Evolutionary conservation across 2,797 vertebrate species (phyloP).

Genomic region (Urosaurus nigricauda): DNA sequence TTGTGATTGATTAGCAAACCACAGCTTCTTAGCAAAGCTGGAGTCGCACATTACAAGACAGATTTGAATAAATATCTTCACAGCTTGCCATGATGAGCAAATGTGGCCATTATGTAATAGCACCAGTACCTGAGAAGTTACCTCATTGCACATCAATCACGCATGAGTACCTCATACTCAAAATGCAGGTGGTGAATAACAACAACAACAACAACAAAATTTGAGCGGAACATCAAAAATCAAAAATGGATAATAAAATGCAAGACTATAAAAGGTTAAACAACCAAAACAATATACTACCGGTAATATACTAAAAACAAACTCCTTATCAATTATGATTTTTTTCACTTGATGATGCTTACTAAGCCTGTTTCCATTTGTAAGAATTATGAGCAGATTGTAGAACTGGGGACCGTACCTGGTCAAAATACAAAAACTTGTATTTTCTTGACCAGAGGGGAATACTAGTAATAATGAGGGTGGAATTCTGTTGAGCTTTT

Average conservation of each 20-base stretch:
- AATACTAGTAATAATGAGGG: too few species aligned
- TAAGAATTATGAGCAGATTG: background rate
- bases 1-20: background rate
- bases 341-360: background rate
- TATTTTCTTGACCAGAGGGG: background rate
- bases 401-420: too few species aligned
- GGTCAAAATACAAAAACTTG: background rate
- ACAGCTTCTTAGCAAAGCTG: background rate
- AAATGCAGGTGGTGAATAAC: background rate
- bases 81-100: background rate
- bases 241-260: too few species aligned
- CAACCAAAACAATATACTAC: too few species aligned
- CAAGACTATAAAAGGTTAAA: too few species aligned
- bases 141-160: background rate
- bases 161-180: background rate
- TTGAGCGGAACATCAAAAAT: too few species aligned
- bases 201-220: background rate
- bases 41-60: background rate
- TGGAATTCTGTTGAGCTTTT: too few species aligned
- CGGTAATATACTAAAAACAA: too few species aligned
- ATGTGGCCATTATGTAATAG: background rate
- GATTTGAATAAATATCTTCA: too few species aligned
- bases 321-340: background rate
- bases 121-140: background rate
- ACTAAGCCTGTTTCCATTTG: background rate